Evolutionary conservation across 37 sponge, comb jelly and placozoan genomes (phyloP).

Genomic region (Ianthella basta): DNA sequence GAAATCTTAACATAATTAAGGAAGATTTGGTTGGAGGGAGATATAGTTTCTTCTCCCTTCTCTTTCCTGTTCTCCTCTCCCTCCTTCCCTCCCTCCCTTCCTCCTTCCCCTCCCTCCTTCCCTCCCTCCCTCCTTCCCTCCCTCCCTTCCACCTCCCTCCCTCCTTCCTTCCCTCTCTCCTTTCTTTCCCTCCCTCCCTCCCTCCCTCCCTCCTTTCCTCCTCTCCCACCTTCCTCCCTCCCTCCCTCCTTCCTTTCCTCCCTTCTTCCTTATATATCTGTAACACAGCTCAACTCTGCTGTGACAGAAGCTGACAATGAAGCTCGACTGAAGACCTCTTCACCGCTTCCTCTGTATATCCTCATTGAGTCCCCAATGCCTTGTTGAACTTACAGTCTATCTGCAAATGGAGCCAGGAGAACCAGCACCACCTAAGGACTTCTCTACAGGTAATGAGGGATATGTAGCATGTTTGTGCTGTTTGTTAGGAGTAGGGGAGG

Average conservation of each 20-base stretch:
- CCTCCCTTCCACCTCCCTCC: neutral
- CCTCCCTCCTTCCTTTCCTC: neutral
- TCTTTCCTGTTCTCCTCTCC: neutral
- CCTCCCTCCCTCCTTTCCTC: slow-evolving; percentile 31
- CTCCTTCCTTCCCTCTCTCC: slow-evolving; percentile 13
- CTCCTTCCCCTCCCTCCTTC: too few relatives aligned
- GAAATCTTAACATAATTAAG: too few relatives aligned
- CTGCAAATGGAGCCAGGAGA: slow-evolving; percentile 41
- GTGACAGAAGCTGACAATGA: neutral
- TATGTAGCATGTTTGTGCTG: too few relatives aligned
- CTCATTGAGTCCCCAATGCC: slow-evolving; percentile 85
- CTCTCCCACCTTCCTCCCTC: too few relatives aligned
- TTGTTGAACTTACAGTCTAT: slow-evolving; percentile 78
- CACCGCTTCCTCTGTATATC: slow-evolving; percentile 68
- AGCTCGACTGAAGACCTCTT: too few relatives aligned
- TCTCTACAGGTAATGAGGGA: slow-evolving; percentile 53
- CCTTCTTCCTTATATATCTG: neutral
- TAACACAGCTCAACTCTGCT: neutral
- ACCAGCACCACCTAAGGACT: neutral
- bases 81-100: neutral
- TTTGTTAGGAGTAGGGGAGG: too few relatives aligned
- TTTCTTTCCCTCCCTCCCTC: slow-evolving; percentile 25
- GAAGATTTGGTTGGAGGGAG: neutral
- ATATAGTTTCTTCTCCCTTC: neutral
- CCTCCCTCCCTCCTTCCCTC: too few relatives aligned